These are phyloP conservation scores for Rhagoletis pomonella DNA, from an alignment of 1,140 invertebrate genomes.

Conservation along the genomic window DNA sequence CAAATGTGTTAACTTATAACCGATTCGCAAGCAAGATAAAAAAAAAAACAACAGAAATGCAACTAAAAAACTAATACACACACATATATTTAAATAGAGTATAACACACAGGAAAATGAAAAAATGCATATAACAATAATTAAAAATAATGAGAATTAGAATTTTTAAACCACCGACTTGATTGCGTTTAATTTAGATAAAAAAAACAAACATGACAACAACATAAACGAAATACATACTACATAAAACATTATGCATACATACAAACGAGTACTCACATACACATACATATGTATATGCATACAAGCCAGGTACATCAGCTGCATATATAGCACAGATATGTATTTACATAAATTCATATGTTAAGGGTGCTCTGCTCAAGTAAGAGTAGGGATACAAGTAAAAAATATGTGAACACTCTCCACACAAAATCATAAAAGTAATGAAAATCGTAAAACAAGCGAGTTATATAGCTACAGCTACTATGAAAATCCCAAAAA, in stretches of 20 bases:
- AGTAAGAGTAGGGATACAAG: no score
- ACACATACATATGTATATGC: background rate
- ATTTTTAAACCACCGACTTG: constrained; percentile 72
- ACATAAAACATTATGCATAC: constrained; percentile 34
- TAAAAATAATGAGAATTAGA: constrained; percentile 62
- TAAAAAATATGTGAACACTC: no score
- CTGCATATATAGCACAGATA: no score
- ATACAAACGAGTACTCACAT: background rate
- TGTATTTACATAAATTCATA: no score
- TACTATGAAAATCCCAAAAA: no score
- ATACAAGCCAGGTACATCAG: background rate
- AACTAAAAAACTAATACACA: constrained; percentile 18
- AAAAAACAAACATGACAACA: constrained; percentile 53
- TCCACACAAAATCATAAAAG: no score
- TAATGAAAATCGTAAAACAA: no score
- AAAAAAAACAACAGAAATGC: constrained; percentile 47
- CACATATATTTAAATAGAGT: constrained; percentile 18
- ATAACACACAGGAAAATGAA: constrained; percentile 12
- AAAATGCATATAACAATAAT: constrained; percentile 52
- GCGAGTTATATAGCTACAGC: no score
- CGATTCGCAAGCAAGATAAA: background rate
- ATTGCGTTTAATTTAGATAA: constrained; percentile 71
- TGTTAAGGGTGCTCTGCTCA: no score
- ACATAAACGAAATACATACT: constrained; percentile 45
- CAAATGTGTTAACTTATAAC: constrained; percentile 19